These are phyloP conservation scores for Phymanthus crucifer DNA, from an alignment of 92 coral and sea anemone species.

Conservation along the genomic window DNA sequence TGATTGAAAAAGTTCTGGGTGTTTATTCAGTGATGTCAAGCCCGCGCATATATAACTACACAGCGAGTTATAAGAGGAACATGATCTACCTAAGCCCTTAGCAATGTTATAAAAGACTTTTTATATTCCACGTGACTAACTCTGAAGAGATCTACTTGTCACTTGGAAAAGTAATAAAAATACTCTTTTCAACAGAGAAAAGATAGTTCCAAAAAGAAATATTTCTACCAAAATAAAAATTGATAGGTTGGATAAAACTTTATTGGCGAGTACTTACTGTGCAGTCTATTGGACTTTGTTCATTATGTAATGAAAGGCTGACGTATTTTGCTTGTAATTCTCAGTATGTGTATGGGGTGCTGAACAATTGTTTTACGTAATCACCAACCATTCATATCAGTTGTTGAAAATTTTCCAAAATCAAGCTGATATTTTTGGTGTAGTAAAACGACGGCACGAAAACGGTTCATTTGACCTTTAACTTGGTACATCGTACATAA, in stretches of 20 bases:
- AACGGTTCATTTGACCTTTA: too few relatives aligned
- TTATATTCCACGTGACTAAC: background rate
- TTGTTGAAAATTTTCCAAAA: background rate
- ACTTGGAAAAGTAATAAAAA: background rate
- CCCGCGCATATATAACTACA: background rate
- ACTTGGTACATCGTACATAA: too few relatives aligned
- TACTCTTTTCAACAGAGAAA: background rate
- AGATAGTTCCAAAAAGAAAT: background rate
- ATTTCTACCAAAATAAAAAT: too few relatives aligned
- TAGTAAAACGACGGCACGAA: too few relatives aligned
- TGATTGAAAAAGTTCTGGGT: background rate
- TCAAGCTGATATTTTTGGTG: too few relatives aligned
- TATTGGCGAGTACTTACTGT: background rate
- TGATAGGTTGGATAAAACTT: background rate
- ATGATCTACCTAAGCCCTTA: background rate
- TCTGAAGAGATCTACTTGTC: background rate
- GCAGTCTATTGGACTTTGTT: background rate
- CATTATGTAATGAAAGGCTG: background rate
- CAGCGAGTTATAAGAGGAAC: background rate
- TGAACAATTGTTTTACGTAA: background rate
- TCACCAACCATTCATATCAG: background rate
- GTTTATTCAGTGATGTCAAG: background rate
- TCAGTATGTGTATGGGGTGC: conserved; percentile 7
- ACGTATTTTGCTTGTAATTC: background rate
- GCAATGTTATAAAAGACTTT: background rate